Evolutionary conservation across 1,140 invertebrate genomes (phyloP).

Genomic region (Ruditapes philippinarum): DNA sequence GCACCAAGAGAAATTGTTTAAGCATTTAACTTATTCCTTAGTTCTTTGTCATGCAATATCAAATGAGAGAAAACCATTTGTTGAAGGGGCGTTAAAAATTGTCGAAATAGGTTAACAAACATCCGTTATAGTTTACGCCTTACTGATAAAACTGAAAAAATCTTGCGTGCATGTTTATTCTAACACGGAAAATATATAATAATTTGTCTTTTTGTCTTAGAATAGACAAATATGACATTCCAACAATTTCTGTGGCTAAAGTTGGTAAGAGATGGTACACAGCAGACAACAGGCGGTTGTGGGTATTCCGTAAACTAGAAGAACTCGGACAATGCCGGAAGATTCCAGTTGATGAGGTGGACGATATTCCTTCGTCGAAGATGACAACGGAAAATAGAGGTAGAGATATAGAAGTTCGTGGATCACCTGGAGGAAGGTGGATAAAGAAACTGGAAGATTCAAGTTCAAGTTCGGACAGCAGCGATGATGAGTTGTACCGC

Average conservation of each 20-base stretch:
- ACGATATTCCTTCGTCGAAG: background rate
- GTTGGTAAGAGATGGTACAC: conserved; percentile 45
- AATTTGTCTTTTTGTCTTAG: background rate
- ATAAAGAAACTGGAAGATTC: background rate
- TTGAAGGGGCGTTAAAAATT: too few relatives aligned
- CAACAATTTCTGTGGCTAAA: conserved; percentile 18
- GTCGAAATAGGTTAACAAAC: too few relatives aligned
- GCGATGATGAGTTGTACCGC: background rate
- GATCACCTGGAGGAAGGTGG: conserved; percentile 19
- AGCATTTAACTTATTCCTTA: too few relatives aligned
- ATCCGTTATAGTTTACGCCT: too few relatives aligned
- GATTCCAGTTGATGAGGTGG: conserved; percentile 16
- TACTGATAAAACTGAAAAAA: too few relatives aligned
- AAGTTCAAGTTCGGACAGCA: background rate
- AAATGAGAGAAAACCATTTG: too few relatives aligned
- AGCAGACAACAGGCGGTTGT: conserved; percentile 53
- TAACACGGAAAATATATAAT: too few relatives aligned
- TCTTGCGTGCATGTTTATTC: too few relatives aligned
- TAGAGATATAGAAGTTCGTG: background rate
- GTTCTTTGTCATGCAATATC: too few relatives aligned
- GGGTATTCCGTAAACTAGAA: conserved; percentile 52
- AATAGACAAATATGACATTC: conserved; percentile 23
- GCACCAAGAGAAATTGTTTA: too few relatives aligned
- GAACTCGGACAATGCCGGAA: conserved; percentile 4
- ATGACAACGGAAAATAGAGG: conserved; percentile 43